Base-by-base conservation (phyloP, 2,888 invertebrate genomes). In the Parnassius mnemosyne region DNA sequence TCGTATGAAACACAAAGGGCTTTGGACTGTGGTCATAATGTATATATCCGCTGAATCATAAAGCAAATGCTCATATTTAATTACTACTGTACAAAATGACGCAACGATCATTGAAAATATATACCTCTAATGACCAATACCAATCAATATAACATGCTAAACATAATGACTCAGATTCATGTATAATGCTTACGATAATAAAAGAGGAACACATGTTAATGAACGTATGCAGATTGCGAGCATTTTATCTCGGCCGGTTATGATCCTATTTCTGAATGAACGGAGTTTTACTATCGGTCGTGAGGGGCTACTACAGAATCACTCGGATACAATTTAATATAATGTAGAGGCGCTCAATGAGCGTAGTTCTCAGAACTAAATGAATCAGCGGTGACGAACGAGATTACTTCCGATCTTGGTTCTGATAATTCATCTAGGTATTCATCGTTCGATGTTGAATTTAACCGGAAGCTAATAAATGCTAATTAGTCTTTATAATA, bases 201-300 rank as follows among this genome's bases (percentile, higher is more conserved):
- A 78, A 78, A 80, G 79, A 71, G 73, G 74, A 70, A 74, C 75
- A 74, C 72, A 65, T 69, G 72, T 71, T 75, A 69, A 68, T 63
- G 25, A 41, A 69, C 67, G 66, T 63, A 76, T 72, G 71, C 71
- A 69, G 77, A 75, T 73, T 67, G 67, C 65, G 71, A 71, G 58
- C 73, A 69, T 69, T 72, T 76, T 78, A 83, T 82, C 80, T 83
- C 68, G 76, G 82, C 68, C 66, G 83, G 78, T 65, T 84, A 75
- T 72, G 64, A 68, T 67, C 61, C 66, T 69, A 68, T 76, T 86
- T 83, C 84, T 90, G 89, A 90, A 90, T 89, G 90, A 82, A 83
- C 69, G 66, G 62, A 64, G 70, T 74, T 70, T 69, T 79, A 80
- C 71, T 74, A 76, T 71, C 74, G 72, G 72, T 72, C 75, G 69